phyloP scores from a whole-genome alignment of 2,113 vertebrate genomes.

The Ifrita kowaldi region DNA sequence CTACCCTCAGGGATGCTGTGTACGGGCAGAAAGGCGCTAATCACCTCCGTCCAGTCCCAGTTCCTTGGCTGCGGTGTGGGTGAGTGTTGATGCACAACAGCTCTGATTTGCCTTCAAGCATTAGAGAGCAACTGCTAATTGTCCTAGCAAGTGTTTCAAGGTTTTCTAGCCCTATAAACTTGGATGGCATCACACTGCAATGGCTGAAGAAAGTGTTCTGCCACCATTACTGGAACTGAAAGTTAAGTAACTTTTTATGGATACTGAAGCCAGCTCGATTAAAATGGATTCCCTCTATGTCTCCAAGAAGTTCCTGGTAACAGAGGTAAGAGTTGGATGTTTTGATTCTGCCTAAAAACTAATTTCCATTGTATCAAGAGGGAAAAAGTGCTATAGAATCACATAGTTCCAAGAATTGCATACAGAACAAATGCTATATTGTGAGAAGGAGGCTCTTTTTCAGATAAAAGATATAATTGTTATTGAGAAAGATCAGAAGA shows the following conservation, averaged over 20 bases:
- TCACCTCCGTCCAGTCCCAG: background rate
- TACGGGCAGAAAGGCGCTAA: background rate
- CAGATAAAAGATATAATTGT: background rate
- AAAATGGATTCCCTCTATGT: background rate
- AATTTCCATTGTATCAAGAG: background rate
- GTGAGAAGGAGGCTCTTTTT: background rate
- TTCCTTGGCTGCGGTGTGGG: background rate
- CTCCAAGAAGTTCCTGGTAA: background rate
- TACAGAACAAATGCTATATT: background rate
- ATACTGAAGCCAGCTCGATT: background rate
- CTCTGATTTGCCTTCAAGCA: background rate
- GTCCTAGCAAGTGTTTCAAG: background rate
- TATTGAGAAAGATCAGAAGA: background rate
- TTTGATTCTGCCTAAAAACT: background rate
- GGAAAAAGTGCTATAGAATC: background rate
- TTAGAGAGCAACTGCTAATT: background rate
- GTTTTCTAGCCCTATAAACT: background rate
- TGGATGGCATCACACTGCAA: background rate
- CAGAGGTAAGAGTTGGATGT: background rate
- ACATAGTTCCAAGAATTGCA: background rate
- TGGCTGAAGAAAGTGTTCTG: background rate
- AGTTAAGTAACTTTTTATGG: background rate
- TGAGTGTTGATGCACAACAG: background rate
- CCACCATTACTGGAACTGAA: background rate
- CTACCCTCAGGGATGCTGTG: rapidly evolving